Base-by-base conservation (phyloP, 2,888 invertebrate species). In the Trypoxylon attenuatum region DNA sequence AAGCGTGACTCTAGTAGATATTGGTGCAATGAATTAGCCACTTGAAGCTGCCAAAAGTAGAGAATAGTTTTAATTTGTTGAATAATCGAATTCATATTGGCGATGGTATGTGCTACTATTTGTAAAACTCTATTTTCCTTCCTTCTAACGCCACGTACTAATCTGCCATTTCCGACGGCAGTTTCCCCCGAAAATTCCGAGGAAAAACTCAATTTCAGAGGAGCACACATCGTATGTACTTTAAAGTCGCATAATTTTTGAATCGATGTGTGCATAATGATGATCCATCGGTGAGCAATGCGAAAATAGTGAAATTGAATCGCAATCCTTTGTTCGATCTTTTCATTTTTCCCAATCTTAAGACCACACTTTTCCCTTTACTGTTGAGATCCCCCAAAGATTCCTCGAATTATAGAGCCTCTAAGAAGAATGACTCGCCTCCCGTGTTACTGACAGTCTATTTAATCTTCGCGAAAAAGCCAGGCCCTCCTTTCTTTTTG, bases 381-480 rank as follows among this genome's bases (percentile, higher is more conserved):
- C n/a, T n/a, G n/a, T n/a, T n/a, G 41, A 25, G 50, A 59, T 43
- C 22, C 23, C 51, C 54, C 33, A 43, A 52, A 73, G 74, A 78
- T 82, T 77, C 75, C 73, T 61, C 73, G 72, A 76, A 81, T 82
- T 77, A 81, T 77, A 79, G 80, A 72, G 77, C 64, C 70, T 70
- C 67, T 46, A 68, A 70, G 69, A 76, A 78, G 76, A 80, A 79
- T 74, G 64, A 74, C 73, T 65, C 55, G 49, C 58, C 50, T 60
- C 61, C 59, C 69, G 65, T 82, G 80, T 55, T 59, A 61, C 70
- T 83, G 82, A 80, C 80, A 82, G 80, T 69, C 73, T 75, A 76
- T 79, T 82, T 79, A 81, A 71, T 68, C 27, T 51, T 39, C 45
- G 22, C 43, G 41, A 56, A 46, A 60, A 52, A 55, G 39, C 25